These are phyloP conservation scores for Trissoscelio sp. DNA, from an alignment of 2,888 invertebrate species.

Conservation along the genomic window DNA sequence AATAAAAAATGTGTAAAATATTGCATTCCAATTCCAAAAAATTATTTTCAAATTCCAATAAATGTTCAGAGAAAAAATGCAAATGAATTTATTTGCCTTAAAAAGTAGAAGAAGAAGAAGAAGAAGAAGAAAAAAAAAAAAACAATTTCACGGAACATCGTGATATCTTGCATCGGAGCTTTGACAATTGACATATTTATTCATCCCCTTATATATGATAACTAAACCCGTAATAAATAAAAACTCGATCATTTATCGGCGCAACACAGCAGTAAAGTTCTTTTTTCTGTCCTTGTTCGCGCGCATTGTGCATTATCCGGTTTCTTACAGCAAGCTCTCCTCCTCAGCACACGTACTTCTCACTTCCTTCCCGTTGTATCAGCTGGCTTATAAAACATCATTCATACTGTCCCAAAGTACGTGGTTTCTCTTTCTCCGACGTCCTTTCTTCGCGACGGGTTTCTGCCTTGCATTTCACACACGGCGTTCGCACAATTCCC, in stretches of 20 bases:
- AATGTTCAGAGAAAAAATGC: no score
- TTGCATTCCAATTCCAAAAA: no score
- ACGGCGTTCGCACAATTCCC: constrained; percentile 43
- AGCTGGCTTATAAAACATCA: constrained; percentile 69
- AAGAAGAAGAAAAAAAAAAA: no score
- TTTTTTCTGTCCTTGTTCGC: constrained; percentile 14
- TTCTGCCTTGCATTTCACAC: constrained; percentile 45
- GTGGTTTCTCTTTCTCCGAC: constrained; percentile 60
- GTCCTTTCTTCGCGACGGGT: constrained; percentile 36
- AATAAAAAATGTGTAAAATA: no score
- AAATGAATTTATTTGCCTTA: no score
- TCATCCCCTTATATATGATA: no score
- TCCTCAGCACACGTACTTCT: not conserved
- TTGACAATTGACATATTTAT: constrained; percentile 5
- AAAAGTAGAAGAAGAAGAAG: no score
- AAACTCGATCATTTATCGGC: constrained; percentile 36
- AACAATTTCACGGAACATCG: no score
- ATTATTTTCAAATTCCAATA: no score
- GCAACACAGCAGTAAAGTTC: constrained; percentile 15
- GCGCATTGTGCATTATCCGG: constrained; percentile 23
- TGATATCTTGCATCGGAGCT: not conserved
- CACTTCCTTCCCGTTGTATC: constrained; percentile 26
- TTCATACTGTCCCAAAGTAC: constrained; percentile 53
- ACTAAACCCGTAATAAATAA: constrained; percentile 32
- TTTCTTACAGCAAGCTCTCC: constrained; percentile 8